Conservation (phyloP, 1,140 invertebrate species). For the Colletes gigas region DNA sequence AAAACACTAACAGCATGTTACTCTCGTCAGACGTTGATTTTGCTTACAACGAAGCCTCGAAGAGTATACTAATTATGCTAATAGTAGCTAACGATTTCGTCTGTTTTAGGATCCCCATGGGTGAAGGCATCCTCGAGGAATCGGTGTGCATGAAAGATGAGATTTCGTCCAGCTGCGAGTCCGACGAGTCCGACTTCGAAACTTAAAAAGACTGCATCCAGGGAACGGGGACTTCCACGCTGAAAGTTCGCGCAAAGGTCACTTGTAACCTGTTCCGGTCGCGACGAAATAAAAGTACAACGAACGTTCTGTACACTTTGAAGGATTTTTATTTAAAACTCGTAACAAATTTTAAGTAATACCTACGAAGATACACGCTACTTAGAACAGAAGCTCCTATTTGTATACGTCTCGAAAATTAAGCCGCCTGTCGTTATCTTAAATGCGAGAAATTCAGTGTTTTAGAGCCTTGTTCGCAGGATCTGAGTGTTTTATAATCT, state of each 20-base stretch:
- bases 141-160: conserved; percentile 63
- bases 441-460: no score
- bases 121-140: conserved; percentile 58
- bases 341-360: conserved; percentile 57
- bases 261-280: conserved; percentile 23
- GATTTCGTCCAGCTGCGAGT: conserved; percentile 66
- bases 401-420: conserved; percentile 29
- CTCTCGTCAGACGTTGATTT: not conserved
- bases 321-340: conserved; percentile 64
- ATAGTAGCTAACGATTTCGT: not conserved
- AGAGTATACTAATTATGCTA: conserved; percentile 4
- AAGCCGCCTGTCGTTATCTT: not conserved
- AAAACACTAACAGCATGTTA: not conserved
- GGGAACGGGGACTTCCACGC: not conserved
- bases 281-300: conserved; percentile 26
- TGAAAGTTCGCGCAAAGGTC: not conserved
- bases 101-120: conserved; percentile 64
- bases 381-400: conserved; percentile 36
- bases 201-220: conserved; percentile 34
- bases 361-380: conserved; percentile 41
- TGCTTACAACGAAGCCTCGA: not conserved
- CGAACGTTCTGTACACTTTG: conserved; percentile 18
- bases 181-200: conserved; percentile 69
- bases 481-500: no score
- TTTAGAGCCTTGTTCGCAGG: not conserved